Evolutionary conservation across 2,888 invertebrate genomes (phyloP).

Genomic region (Epinotia bilunana): DNA sequence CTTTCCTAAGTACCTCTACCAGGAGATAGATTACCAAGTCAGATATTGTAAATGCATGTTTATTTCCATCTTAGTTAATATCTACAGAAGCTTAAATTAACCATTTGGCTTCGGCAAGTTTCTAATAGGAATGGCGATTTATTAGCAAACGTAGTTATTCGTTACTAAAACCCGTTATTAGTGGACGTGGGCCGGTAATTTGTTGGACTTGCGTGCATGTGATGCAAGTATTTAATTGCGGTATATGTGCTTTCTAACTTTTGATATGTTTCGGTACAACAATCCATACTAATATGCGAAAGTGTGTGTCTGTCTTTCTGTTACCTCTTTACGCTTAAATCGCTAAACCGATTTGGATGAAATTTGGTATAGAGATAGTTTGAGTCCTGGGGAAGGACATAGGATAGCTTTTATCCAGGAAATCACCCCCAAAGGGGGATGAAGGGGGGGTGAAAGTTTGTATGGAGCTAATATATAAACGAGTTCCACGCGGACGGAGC

Average conservation of each 20-base stretch:
- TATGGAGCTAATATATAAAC: no score
- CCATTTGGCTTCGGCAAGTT: slow-evolving; percentile 27
- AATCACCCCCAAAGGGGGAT: no score
- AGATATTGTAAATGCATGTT: slow-evolving; percentile 42
- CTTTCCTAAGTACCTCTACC: not conserved
- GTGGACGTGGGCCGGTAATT: slow-evolving; percentile 10
- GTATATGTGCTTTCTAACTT: not conserved
- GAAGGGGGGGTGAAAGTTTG: no score
- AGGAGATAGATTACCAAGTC: slow-evolving; percentile 7
- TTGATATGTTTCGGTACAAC: not conserved
- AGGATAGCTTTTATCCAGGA: no score
- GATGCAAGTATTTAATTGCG: slow-evolving; percentile 15
- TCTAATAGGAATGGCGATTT: slow-evolving; percentile 34
- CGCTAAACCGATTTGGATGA: no score
- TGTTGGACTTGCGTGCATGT: slow-evolving; percentile 22
- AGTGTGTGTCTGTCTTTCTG: no score
- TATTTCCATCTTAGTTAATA: slow-evolving; percentile 44
- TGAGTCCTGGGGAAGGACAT: no score
- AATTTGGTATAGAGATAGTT: no score
- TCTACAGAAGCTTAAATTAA: slow-evolving; percentile 43
- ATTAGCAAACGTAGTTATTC: slow-evolving; percentile 33
- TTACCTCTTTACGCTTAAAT: no score
- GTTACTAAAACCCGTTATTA: slow-evolving; percentile 39
- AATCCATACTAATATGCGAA: no score
- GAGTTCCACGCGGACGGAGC: no score